Conservation (phyloP, 2,113 vertebrate species). For the Pao palembangensis region DNA sequence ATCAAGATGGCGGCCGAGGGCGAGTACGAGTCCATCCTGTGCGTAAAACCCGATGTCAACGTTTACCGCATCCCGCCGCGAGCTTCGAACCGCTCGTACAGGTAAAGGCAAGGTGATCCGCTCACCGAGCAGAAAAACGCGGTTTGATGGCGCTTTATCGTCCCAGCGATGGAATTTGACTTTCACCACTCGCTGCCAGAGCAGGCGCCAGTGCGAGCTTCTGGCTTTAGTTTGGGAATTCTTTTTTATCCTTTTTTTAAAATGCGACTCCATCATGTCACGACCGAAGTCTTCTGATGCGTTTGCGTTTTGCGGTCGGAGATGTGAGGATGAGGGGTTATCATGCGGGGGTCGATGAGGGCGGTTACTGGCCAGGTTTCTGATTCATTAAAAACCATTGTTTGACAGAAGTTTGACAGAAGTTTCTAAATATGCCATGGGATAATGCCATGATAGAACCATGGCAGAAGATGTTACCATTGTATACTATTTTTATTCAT, state of each 20-base stretch:
- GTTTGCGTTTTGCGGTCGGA: conserved; percentile 2
- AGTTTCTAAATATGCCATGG: too few species aligned
- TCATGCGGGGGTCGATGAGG: conserved; percentile 19
- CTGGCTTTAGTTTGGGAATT: too few species aligned
- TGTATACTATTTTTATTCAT: too few species aligned
- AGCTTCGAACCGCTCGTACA: conserved; percentile 91
- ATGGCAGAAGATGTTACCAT: too few species aligned
- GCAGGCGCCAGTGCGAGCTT: not conserved
- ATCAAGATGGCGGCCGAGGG: conserved; percentile 84
- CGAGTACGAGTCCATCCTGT: conserved; percentile 91
- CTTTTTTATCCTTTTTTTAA: too few species aligned
- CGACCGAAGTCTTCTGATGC: too few species aligned
- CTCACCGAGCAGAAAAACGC: not conserved
- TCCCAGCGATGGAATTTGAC: not conserved
- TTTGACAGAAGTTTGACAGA: too few species aligned
- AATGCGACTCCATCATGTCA: not conserved
- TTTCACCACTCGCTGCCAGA: conserved; percentile 4
- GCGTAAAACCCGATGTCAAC: conserved; percentile 91
- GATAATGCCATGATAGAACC: too few species aligned
- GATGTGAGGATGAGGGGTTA: conserved; percentile 9
- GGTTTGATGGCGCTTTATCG: not conserved
- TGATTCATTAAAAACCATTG: too few species aligned
- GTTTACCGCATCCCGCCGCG: conserved; percentile 92
- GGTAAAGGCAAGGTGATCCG: conserved; percentile 62
- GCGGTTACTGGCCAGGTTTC: not conserved